Conservation (phyloP, 1,140 invertebrate genomes). For the Venustaconcha ellipsiformis region DNA sequence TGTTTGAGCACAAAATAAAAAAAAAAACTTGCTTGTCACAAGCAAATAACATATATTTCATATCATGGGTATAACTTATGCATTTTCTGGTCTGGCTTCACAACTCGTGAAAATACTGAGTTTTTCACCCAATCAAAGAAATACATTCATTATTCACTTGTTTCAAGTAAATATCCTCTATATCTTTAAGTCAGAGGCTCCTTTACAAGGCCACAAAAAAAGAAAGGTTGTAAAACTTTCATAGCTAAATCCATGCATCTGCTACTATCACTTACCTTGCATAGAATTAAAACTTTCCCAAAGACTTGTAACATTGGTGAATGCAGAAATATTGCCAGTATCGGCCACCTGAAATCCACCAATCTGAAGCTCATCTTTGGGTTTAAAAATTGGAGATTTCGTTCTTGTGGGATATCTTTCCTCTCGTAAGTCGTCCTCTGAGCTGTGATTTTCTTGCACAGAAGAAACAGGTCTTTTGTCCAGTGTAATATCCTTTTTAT, state of each 20-base stretch:
- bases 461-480: not conserved
- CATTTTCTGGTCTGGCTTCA: too few species aligned
- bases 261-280: slow-evolving; percentile 2
- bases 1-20: too few species aligned
- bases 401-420: not conserved
- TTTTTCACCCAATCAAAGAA: not conserved
- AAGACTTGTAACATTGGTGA: slow-evolving; percentile 46
- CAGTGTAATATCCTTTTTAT: too few species aligned
- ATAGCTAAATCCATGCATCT: not conserved
- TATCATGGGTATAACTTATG: too few species aligned
- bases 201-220: not conserved
- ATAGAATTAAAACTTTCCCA: slow-evolving; percentile 47
- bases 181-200: too few species aligned
- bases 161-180: too few species aligned
- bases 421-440: not conserved
- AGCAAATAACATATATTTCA: too few species aligned
- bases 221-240: not conserved
- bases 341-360: not conserved
- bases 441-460: not conserved
- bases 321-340: not conserved
- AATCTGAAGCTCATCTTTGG: not conserved
- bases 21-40: too few species aligned
- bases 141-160: not conserved
- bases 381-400: not conserved
- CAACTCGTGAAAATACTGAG: not conserved